Evolutionary conservation across 2,888 invertebrate species (phyloP).

Genomic region (Aethes cnicana): DNA sequence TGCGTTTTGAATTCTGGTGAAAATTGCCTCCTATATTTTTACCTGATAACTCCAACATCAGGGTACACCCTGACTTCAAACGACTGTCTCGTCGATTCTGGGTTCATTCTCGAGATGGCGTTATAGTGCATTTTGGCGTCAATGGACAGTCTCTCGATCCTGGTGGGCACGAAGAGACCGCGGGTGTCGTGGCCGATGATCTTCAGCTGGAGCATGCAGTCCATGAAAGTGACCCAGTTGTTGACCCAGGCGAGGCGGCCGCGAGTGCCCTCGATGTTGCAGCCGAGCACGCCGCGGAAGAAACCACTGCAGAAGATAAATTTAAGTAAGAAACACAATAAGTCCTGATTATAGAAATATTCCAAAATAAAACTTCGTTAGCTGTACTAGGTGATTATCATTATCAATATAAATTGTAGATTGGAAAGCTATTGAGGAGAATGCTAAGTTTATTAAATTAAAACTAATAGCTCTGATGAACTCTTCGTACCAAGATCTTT

Average conservation of each 20-base stretch:
- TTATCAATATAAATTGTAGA: no score
- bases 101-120: conserved; percentile 72
- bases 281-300: conserved; percentile 83
- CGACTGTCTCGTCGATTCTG: conserved; percentile 66
- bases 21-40: no score
- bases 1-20: no score
- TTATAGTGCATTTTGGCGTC: conserved; percentile 84
- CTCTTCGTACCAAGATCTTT: no score
- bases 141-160: conserved; percentile 86
- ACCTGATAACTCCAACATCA: conserved; percentile 78
- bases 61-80: conserved; percentile 74
- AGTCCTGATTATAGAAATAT: no score
- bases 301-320: conserved; percentile 67
- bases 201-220: conserved; percentile 93
- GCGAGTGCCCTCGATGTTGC: conserved; percentile 75
- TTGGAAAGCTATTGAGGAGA: no score
- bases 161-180: conserved; percentile 88
- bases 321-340: no score
- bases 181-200: conserved; percentile 87
- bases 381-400: no score
- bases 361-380: no score
- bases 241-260: conserved; percentile 86
- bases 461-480: no score
- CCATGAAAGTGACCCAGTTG: conserved; percentile 94
- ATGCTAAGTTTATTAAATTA: no score